Conservation (phyloP, 92 coral and sea anemone species). For the Zoanthus sansibaricus region DNA sequence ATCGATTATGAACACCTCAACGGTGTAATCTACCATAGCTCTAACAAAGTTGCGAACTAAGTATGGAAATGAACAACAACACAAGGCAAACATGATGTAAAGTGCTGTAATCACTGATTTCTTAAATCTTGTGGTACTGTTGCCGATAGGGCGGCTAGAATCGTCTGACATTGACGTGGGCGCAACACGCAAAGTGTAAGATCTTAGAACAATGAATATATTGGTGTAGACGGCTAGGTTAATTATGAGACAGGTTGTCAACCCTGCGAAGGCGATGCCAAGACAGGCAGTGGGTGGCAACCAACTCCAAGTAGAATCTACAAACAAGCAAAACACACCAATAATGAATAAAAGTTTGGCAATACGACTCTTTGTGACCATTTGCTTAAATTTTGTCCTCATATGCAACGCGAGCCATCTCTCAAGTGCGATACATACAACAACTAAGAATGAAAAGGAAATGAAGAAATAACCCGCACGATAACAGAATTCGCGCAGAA, state of each 20-base stretch:
- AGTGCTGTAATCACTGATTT: slow-evolving; percentile 29
- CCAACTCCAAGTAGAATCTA: slow-evolving; percentile 45
- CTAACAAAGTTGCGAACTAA: slow-evolving; percentile 29
- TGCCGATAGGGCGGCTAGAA: not conserved
- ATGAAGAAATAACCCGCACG: slow-evolving; percentile 29
- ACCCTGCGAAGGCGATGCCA: slow-evolving; percentile 15
- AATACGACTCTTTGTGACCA: slow-evolving; percentile 28
- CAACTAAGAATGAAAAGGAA: slow-evolving; percentile 32
- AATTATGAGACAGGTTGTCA: not conserved
- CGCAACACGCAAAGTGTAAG: slow-evolving; percentile 4
- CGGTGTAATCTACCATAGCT: slow-evolving; percentile 15
- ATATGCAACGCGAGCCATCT: slow-evolving; percentile 23
- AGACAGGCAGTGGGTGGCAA: slow-evolving; percentile 7
- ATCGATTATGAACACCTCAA: slow-evolving; percentile 10
- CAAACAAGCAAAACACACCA: slow-evolving; percentile 21
- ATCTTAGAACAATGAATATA: slow-evolving; percentile 35
- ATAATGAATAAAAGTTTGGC: not conserved
- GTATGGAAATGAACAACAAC: slow-evolving; percentile 41
- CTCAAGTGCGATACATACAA: slow-evolving; percentile 29
- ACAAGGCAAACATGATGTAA: slow-evolving; percentile 30
- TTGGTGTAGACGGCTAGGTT: slow-evolving; percentile 29
- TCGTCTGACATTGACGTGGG: not conserved
- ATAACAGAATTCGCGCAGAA: slow-evolving; percentile 38
- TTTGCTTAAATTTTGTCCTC: slow-evolving; percentile 15
- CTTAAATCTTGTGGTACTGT: slow-evolving; percentile 18